Percentiles rank a stretch among this genome's conserved stretches.
Conservation (phyloP, 2,888 invertebrate genomes). For the Pristionchus maxplancki region DNA sequence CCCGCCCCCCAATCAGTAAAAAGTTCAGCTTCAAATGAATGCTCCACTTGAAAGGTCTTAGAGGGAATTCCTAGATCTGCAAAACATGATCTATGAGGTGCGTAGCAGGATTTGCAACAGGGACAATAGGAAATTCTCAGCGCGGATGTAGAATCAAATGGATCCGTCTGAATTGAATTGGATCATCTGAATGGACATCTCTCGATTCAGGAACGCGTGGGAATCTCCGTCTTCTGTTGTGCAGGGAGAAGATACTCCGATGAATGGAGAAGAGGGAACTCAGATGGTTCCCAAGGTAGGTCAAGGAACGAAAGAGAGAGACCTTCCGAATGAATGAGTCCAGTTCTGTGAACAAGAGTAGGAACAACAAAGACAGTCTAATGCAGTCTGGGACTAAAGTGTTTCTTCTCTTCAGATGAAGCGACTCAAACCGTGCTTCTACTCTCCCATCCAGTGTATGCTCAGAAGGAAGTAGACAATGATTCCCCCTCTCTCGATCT, state of each 20-base stretch:
- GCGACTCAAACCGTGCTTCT: constrained; percentile 70
- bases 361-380: background rate
- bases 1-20: too few species aligned
- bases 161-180: background rate
- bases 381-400: background rate
- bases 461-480: constrained; percentile 54
- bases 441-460: constrained; percentile 74
- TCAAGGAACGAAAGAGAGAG: background rate
- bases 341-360: background rate
- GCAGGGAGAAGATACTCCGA: background rate
- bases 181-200: background rate
- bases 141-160: background rate
- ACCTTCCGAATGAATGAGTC: background rate
- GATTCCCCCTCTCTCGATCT: background rate
- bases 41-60: background rate
- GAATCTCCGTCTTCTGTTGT: background rate
- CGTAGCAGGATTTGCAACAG: background rate
- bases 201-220: background rate
- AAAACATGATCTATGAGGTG: background rate
- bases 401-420: constrained; percentile 56
- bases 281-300: background rate
- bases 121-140: background rate
- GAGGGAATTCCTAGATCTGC: background rate
- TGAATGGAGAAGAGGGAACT: background rate
- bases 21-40: background rate